A percentile compares a stretch with the other conserved stretches of the same genome.
These are phyloP conservation scores for Parnassius orleans DNA, from an alignment of 2,888 invertebrate genomes.

Conservation along the genomic window DNA sequence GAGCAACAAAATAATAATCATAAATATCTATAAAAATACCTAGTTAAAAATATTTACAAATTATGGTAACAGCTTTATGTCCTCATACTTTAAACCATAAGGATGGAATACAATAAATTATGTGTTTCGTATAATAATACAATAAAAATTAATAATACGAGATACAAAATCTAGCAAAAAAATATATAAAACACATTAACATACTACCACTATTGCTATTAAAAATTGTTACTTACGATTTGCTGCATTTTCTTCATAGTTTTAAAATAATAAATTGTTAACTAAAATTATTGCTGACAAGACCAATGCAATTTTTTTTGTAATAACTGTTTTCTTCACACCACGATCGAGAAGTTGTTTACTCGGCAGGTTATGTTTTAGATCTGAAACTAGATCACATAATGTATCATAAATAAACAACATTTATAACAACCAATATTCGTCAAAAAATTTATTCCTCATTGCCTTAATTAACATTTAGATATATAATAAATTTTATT, in stretches of 20 bases:
- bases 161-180: too few relatives aligned
- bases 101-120: too few relatives aligned
- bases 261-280: constrained; percentile 20
- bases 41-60: too few relatives aligned
- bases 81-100: too few relatives aligned
- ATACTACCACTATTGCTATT: too few relatives aligned
- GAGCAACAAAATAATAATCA: too few relatives aligned
- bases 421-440: constrained; percentile 55
- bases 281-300: constrained; percentile 10
- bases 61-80: too few relatives aligned
- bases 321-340: constrained; percentile 33
- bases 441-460: constrained; percentile 58
- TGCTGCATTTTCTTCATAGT: constrained; percentile 43
- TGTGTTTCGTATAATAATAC: too few relatives aligned
- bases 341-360: constrained; percentile 45
- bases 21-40: too few relatives aligned
- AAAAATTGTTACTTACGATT: constrained; percentile 48
- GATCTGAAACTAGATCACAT: constrained; percentile 70
- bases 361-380: constrained; percentile 56
- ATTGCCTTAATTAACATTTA: constrained; percentile 74
- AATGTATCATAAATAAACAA: constrained; percentile 52
- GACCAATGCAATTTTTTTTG: constrained; percentile 23
- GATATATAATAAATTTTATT: constrained; percentile 66
- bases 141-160: too few relatives aligned
- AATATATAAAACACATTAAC: too few relatives aligned